Percentiles rank a stretch among this genome's conserved stretches.
Evolutionary conservation across 1,140 invertebrate genomes (phyloP).

Genomic region (Scaptomyza graminum): DNA sequence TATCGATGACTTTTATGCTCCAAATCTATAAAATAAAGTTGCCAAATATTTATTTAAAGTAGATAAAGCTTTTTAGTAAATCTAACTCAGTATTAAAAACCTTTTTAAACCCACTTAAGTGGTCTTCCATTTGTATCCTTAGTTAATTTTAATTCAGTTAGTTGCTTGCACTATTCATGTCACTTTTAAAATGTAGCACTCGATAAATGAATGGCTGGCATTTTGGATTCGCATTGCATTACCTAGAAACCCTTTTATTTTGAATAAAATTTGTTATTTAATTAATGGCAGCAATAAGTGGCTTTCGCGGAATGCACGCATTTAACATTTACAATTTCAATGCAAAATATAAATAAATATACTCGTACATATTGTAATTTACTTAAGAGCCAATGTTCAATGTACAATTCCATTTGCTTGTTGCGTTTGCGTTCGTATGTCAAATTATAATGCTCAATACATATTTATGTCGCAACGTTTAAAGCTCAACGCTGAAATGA

Average conservation of each 20-base stretch:
- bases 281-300: slow-evolving; percentile 58
- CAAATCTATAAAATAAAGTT: too few relatives aligned
- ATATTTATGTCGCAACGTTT: slow-evolving; percentile 60
- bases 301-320: slow-evolving; percentile 44
- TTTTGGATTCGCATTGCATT: slow-evolving; percentile 20
- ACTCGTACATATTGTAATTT: slow-evolving; percentile 57
- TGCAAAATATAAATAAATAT: slow-evolving; percentile 37
- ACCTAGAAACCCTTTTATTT: slow-evolving; percentile 74
- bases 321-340: slow-evolving; percentile 58
- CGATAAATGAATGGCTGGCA: slow-evolving; percentile 40
- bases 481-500: slow-evolving; percentile 49
- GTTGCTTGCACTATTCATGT: slow-evolving; percentile 74
- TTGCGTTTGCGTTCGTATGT: slow-evolving; percentile 32
- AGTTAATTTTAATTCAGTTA: slow-evolving; percentile 59
- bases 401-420: slow-evolving; percentile 52
- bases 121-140: not conserved
- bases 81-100: too few relatives aligned
- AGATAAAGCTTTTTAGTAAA: too few relatives aligned
- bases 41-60: too few relatives aligned
- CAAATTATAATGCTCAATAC: slow-evolving; percentile 55
- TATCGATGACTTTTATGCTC: slow-evolving; percentile 54
- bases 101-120: too few relatives aligned
- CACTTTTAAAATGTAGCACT: slow-evolving; percentile 69
- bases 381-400: slow-evolving; percentile 55
- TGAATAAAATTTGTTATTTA: slow-evolving; percentile 77